phyloP scores from a whole-genome alignment of 2,797 vertebrate species.

The Busarellus nigricollis region DNA sequence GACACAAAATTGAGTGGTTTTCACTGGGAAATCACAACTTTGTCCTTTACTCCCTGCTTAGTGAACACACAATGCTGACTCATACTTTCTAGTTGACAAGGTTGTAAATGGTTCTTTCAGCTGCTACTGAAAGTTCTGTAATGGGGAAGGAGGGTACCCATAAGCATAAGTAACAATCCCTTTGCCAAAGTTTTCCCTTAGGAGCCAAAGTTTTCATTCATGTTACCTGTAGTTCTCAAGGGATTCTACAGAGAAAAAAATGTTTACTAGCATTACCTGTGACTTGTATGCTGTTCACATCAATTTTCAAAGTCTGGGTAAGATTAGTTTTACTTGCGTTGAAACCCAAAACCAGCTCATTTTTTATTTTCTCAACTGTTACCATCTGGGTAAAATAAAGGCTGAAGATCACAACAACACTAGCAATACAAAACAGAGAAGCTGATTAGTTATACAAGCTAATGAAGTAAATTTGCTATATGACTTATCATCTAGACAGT shows the following conservation, averaged over 20 bases:
- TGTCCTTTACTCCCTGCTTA: neutral
- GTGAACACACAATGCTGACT: neutral
- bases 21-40: neutral
- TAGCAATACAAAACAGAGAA: conserved; percentile 49
- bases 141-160: neutral
- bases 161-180: neutral
- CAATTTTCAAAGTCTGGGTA: conserved; percentile 65
- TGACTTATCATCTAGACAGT: neutral
- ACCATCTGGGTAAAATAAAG: conserved; percentile 68
- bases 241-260: neutral
- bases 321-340: conserved; percentile 52
- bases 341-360: conserved; percentile 66
- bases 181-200: neutral
- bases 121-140: neutral
- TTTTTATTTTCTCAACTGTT: conserved; percentile 54
- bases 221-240: neutral
- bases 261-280: conserved; percentile 64
- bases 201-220: neutral
- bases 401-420: conserved; percentile 64
- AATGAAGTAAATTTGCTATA: neutral
- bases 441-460: neutral
- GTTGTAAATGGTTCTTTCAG: neutral
- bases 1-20: neutral
- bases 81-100: neutral
- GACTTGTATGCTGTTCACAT: conserved; percentile 74